Evolutionary conservation across 2,113 vertebrate genomes (phyloP).

Genomic region (Silurus asotus): DNA sequence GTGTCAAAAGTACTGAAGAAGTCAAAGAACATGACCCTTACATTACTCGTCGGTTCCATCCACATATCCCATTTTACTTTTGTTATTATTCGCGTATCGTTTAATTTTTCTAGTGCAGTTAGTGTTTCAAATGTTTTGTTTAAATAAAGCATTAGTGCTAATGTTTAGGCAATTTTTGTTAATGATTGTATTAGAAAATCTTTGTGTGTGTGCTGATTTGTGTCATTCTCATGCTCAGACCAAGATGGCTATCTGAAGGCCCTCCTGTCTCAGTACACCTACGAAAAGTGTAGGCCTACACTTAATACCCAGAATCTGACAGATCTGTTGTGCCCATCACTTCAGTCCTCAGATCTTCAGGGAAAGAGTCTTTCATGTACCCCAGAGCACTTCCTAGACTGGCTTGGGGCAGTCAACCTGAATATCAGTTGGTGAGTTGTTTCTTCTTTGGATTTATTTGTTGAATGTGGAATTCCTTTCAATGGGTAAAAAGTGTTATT

Average conservation of each 20-base stretch:
- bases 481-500: not conserved
- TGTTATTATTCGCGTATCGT: no score
- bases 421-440: constrained; percentile 74
- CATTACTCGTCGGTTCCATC: no score
- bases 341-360: constrained; percentile 65
- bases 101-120: not conserved
- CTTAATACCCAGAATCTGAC: constrained; percentile 63
- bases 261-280: constrained; percentile 77
- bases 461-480: not conserved
- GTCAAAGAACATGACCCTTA: no score
- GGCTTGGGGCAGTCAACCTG: constrained; percentile 83
- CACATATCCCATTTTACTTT: no score
- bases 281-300: constrained; percentile 74
- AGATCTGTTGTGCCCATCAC: constrained; percentile 73
- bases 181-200: no score
- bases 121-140: not conserved
- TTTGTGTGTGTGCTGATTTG: not conserved
- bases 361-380: constrained; percentile 73
- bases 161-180: not conserved
- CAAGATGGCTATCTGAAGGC: constrained; percentile 69
- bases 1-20: no score
- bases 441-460: not conserved
- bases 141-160: not conserved
- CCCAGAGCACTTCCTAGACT: constrained; percentile 80
- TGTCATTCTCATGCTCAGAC: constrained; percentile 40